Percentiles rank a stretch among this genome's conserved stretches.
phyloP scores from a whole-genome alignment of 2,888 invertebrate species.

The Hetaerina titia region DNA sequence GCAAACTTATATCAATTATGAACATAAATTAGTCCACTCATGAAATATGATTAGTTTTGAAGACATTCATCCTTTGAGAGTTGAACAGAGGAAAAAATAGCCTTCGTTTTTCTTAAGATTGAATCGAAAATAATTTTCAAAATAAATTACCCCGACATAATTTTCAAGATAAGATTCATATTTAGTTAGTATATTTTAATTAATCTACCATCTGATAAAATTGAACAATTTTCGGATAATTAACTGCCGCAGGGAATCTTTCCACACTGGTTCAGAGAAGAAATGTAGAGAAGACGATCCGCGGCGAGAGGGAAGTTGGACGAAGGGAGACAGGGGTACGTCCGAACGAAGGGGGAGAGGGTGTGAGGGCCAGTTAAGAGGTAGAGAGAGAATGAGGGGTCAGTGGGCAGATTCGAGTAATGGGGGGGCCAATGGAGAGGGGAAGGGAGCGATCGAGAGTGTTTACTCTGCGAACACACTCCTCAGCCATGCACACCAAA shows the following conservation, averaged over 20 bases:
- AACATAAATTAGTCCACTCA: too few relatives aligned
- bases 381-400: neutral
- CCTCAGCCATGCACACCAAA: neutral
- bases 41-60: too few relatives aligned
- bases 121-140: too few relatives aligned
- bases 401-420: neutral
- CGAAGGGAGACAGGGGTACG: neutral
- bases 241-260: slow-evolving; percentile 19
- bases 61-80: too few relatives aligned
- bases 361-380: neutral
- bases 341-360: neutral
- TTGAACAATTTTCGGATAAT: slow-evolving; percentile 9
- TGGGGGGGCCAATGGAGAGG: neutral
- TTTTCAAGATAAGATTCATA: too few relatives aligned
- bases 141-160: too few relatives aligned
- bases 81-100: too few relatives aligned
- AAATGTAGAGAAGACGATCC: neutral
- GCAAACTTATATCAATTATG: too few relatives aligned
- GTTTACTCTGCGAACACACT: neutral
- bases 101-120: too few relatives aligned
- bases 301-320: neutral
- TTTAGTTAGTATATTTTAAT: too few relatives aligned
- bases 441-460: neutral
- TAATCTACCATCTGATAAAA: neutral
- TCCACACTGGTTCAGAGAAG: neutral